These are phyloP conservation scores for Zaprionus lachaisei DNA, from an alignment of 1,140 invertebrate species.

Conservation along the genomic window DNA sequence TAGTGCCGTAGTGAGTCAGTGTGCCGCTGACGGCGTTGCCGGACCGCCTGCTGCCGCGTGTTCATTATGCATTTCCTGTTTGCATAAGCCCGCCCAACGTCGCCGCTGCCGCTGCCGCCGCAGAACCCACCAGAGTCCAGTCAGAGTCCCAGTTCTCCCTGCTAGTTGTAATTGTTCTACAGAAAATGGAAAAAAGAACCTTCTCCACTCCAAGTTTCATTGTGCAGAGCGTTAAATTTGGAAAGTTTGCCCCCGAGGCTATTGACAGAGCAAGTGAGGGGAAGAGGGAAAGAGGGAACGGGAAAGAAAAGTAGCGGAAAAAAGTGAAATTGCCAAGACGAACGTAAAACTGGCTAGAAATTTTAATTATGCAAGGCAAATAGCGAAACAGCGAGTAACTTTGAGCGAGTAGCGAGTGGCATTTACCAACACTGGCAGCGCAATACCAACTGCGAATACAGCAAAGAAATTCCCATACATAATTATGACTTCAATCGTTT, in stretches of 20 bases:
- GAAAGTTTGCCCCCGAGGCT: conserved; percentile 73
- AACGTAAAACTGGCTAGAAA: conserved; percentile 44
- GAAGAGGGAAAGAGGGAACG: not conserved
- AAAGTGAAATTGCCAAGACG: conserved; percentile 55
- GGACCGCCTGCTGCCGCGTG: conserved; percentile 61
- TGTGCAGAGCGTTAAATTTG: conserved; percentile 79
- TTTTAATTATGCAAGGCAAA: conserved; percentile 61
- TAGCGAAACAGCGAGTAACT: conserved; percentile 15
- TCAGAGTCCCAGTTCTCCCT: conserved; percentile 31
- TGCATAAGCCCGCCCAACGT: conserved; percentile 59
- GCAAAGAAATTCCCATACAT: conserved; percentile 29
- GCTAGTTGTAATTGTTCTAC: conserved; percentile 71
- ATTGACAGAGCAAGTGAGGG: conserved; percentile 45
- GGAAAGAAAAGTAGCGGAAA: not conserved
- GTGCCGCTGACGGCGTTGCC: conserved; percentile 46
- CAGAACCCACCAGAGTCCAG: conserved; percentile 1
- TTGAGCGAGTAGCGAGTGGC: not conserved
- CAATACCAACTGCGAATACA: too few species aligned
- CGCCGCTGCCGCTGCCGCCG: not conserved
- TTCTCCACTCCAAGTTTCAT: conserved; percentile 43
- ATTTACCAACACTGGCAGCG: not conserved
- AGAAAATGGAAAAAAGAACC: not conserved
- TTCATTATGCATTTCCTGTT: conserved; percentile 83
- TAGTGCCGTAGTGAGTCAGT: conserved; percentile 34
- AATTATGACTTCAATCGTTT: conserved; percentile 77